A percentile compares a stretch with the other conserved stretches of the same genome.
Evolutionary conservation across 1,140 invertebrate species (phyloP).

Genomic region (Drosophila repletoides): DNA sequence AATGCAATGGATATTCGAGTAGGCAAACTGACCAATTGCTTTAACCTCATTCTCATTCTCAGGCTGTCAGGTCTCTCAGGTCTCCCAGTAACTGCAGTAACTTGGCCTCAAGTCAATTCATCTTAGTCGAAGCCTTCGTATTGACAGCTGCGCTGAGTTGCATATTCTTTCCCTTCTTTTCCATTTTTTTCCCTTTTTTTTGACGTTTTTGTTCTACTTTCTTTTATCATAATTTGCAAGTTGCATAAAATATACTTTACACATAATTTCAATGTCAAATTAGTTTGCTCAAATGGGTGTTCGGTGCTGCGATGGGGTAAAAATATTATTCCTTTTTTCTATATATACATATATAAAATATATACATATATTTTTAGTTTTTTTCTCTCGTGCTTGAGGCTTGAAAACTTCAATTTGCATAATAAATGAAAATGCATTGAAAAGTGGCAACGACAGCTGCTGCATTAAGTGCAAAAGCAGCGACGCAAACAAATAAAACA

Average conservation of each 20-base stretch:
- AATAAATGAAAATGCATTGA: constrained; percentile 81
- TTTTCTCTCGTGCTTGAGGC: constrained; percentile 35
- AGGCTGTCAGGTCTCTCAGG: too few relatives aligned
- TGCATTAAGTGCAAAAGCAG: constrained; percentile 40
- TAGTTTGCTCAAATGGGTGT: constrained; percentile 42
- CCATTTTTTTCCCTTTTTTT: constrained; percentile 13
- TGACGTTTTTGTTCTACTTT: constrained; percentile 16
- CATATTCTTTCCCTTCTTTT: constrained; percentile 1
- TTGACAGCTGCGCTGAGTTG: constrained; percentile 57
- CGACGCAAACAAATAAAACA: constrained; percentile 43
- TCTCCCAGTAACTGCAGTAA: not conserved
- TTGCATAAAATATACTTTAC: constrained; percentile 37
- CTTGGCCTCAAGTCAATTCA: constrained; percentile 40
- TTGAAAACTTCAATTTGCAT: constrained; percentile 75
- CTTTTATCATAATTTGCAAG: constrained; percentile 57
- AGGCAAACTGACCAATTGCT: too few relatives aligned
- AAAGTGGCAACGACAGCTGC: constrained; percentile 58
- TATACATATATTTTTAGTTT: too few relatives aligned
- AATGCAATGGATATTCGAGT: too few relatives aligned
- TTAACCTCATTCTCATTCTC: too few relatives aligned
- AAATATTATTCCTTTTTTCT: constrained; percentile 12
- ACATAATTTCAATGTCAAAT: constrained; percentile 78
- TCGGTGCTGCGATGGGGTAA: not conserved
- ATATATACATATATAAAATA: too few relatives aligned
- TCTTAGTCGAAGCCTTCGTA: constrained; percentile 46